phyloP scores from a whole-genome alignment of 2,888 invertebrate genomes.

The Watsonalla cultraria region DNA sequence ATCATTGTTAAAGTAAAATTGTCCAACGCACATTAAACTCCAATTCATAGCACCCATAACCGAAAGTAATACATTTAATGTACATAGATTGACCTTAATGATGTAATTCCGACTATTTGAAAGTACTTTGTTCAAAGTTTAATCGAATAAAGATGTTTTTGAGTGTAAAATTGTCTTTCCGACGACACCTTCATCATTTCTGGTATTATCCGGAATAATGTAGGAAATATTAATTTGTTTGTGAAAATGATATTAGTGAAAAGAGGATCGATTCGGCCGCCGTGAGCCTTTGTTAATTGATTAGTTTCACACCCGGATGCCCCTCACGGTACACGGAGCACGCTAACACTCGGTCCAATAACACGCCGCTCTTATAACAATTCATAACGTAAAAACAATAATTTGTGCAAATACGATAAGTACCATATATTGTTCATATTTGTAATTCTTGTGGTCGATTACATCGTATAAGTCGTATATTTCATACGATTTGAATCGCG shows the following conservation, averaged over 20 bases:
- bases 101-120: too few species aligned
- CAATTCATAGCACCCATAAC: too few species aligned
- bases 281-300: conserved; percentile 35
- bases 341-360: conserved; percentile 12
- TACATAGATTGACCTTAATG: too few species aligned
- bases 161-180: neutral
- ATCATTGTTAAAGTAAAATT: too few species aligned
- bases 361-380: conserved; percentile 14
- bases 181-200: neutral
- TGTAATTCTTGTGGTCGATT: too few species aligned
- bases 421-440: too few species aligned
- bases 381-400: conserved; percentile 9
- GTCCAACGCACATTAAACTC: too few species aligned
- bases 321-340: conserved; percentile 26
- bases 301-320: conserved; percentile 41
- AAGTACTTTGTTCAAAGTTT: too few species aligned
- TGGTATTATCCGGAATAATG: neutral
- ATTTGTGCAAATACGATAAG: neutral
- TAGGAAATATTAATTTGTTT: neutral
- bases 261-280: conserved; percentile 4
- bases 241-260: neutral
- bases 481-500: too few species aligned
- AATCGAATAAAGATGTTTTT: too few species aligned
- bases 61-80: too few species aligned
- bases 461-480: too few species aligned